phyloP scores from a whole-genome alignment of 2,888 invertebrate genomes.

The Drosophila pseudotakahashii region DNA sequence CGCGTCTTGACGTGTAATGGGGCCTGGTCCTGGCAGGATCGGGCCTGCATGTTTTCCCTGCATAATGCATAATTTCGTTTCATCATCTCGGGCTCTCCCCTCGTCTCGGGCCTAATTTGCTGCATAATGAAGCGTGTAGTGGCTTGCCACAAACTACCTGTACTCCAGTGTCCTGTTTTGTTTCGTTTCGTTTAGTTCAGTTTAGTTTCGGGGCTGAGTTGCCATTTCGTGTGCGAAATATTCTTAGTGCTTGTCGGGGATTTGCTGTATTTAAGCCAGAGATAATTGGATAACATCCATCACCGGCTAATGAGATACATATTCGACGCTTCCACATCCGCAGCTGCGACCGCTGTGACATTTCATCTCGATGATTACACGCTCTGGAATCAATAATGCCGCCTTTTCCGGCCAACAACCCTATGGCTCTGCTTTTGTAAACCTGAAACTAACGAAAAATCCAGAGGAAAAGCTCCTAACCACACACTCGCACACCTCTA shows the following conservation, averaged over 20 bases:
- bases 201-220: conserved; percentile 5
- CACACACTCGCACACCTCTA: conserved; percentile 54
- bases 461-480: conserved; percentile 20
- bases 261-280: conserved; percentile 20
- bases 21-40: conserved; percentile 50
- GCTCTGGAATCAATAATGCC: conserved; percentile 20
- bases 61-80: conserved; percentile 76
- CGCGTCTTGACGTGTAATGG: conserved; percentile 67
- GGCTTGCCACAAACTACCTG: conserved; percentile 22
- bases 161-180: conserved; percentile 11
- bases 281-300: conserved; percentile 44
- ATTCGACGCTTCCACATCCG: conserved; percentile 19
- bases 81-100: conserved; percentile 51
- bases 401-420: conserved; percentile 9
- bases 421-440: conserved; percentile 69
- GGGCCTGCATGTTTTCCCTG: conserved; percentile 63
- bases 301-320: conserved; percentile 22
- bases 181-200: conserved; percentile 4
- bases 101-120: conserved; percentile 73
- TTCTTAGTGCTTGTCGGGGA: conserved; percentile 8
- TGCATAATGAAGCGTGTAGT: conserved; percentile 76
- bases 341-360: conserved; percentile 30
- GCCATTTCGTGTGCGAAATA: conserved; percentile 20
- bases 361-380: conserved; percentile 38
- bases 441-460: conserved; percentile 73